Conservation (phyloP, 2,797 vertebrate genomes). For the Peromyscus eremicus region DNA sequence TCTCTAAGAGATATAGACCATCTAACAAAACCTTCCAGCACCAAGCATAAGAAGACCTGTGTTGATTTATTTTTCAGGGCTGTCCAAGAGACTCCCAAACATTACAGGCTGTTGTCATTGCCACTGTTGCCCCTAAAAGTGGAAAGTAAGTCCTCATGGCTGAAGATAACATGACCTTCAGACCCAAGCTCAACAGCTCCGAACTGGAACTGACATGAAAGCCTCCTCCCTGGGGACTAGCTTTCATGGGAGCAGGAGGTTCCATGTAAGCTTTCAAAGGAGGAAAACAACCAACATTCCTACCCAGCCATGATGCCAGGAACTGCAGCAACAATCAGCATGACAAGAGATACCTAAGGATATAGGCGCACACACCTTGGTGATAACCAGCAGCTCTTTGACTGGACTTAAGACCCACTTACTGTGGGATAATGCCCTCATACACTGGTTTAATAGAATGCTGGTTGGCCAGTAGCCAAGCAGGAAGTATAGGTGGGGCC, state of each 20-base stretch:
- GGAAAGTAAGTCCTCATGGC: background rate
- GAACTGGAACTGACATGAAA: background rate
- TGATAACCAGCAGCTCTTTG: background rate
- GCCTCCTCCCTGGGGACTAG: background rate
- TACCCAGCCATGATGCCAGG: background rate
- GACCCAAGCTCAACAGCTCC: too few species aligned
- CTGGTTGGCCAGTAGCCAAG: too few species aligned
- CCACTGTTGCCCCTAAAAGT: background rate
- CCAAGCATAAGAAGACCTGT: background rate
- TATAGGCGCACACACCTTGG: too few species aligned
- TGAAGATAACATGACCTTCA: background rate
- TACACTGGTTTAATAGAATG: too few species aligned
- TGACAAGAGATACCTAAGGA: background rate
- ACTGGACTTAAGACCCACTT: background rate
- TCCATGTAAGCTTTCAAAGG: background rate
- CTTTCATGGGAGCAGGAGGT: background rate
- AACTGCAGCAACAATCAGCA: background rate
- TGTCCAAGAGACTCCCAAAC: background rate
- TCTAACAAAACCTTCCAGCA: background rate
- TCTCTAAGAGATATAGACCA: background rate
- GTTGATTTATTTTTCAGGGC: too few species aligned
- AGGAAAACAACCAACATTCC: background rate
- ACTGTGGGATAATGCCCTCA: too few species aligned
- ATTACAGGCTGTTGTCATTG: too few species aligned
- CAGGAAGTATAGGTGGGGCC: too few species aligned